Percentiles rank a stretch among this genome's conserved stretches.
Evolutionary conservation across 2,888 invertebrate genomes (phyloP).

Genomic region (Pseudanteris insignis): DNA sequence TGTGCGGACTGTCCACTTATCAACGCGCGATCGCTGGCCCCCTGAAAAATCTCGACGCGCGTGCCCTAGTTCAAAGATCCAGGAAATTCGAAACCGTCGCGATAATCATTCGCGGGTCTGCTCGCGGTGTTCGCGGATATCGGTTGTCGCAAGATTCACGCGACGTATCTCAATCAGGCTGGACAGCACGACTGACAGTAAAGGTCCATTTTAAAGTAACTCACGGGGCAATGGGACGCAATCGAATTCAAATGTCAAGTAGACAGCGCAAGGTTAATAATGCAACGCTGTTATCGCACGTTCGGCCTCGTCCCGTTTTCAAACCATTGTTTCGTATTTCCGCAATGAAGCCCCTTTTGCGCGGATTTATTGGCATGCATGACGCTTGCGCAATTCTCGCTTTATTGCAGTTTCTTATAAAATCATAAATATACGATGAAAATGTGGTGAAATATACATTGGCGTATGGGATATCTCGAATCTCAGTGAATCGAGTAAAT

Average conservation of each 20-base stretch:
- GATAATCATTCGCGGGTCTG: constrained; percentile 11
- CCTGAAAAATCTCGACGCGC: no score
- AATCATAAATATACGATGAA: not conserved
- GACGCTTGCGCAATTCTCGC: constrained; percentile 4
- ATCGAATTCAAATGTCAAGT: constrained; percentile 43
- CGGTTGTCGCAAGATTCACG: constrained; percentile 11
- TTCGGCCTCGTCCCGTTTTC: constrained; percentile 27
- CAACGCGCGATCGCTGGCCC: no score
- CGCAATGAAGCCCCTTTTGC: constrained; percentile 13
- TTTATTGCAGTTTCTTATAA: not conserved
- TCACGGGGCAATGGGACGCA: constrained; percentile 20
- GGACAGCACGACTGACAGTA: constrained; percentile 29
- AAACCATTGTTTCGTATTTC: constrained; percentile 31
- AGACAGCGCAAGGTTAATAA: constrained; percentile 39
- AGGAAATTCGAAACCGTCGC: constrained; percentile 4
- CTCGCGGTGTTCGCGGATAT: constrained; percentile 7
- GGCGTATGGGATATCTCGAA: constrained; percentile 10
- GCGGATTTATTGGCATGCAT: constrained; percentile 14
- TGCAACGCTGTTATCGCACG: constrained; percentile 24
- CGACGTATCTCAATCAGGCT: constrained; percentile 35
- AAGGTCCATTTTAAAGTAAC: constrained; percentile 40
- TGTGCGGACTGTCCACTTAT: no score
- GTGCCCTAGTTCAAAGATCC: constrained; percentile 10
- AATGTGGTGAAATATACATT: not conserved
- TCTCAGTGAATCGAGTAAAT: constrained; percentile 9